phyloP scores from a whole-genome alignment of 2,113 vertebrate species.

The Sarotherodon lohbergeri region DNA sequence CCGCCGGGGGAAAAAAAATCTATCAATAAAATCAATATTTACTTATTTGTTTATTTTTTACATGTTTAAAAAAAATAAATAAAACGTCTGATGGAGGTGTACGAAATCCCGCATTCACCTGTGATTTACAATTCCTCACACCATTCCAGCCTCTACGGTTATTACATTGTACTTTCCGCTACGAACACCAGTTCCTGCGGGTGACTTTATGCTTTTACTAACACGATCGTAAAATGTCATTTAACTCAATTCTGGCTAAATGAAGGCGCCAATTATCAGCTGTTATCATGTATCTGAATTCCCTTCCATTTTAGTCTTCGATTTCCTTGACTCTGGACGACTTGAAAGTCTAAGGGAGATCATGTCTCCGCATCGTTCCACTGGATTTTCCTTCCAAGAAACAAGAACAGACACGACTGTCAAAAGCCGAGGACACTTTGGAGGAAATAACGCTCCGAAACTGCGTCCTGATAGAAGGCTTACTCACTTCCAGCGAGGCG shows the following conservation, averaged over 20 bases:
- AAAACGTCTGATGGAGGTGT: neutral
- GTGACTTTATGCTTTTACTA: neutral
- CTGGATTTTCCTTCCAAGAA: neutral
- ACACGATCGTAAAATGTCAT: neutral
- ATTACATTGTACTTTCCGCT: neutral
- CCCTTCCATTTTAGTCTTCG: neutral
- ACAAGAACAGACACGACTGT: neutral
- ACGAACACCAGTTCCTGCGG: neutral
- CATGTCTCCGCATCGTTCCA: neutral
- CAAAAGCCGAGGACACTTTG: conserved; percentile 17
- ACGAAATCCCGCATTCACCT: neutral
- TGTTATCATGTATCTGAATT: neutral
- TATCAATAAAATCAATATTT: neutral
- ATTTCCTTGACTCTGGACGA: neutral
- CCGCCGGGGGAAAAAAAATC: neutral
- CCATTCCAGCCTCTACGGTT: neutral
- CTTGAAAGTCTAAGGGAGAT: neutral
- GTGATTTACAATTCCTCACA: neutral
- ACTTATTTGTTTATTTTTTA: neutral
- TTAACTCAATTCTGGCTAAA: neutral
- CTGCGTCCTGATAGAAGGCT: neutral
- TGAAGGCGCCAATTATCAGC: neutral
- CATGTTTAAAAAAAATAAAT: neutral
- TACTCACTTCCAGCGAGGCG: neutral
- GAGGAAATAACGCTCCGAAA: neutral